Percentiles rank a stretch among this genome's conserved stretches.
phyloP scores from a whole-genome alignment of 2,797 vertebrate species.

The Phrynocephalus guinanensis region DNA sequence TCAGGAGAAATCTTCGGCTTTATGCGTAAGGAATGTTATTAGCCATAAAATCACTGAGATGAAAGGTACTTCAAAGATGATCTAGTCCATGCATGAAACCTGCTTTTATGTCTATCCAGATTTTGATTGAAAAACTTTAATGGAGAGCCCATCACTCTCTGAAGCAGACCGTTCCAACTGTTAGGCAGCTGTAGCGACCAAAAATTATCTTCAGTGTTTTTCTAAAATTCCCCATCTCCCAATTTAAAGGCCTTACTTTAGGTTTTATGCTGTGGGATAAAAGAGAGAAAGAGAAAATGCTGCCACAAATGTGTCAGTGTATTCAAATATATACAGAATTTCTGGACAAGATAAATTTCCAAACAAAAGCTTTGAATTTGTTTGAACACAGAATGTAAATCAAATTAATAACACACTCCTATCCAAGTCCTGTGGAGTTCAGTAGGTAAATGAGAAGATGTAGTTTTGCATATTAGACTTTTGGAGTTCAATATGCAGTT shows the following conservation, averaged over 20 bases:
- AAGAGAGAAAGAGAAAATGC: neutral
- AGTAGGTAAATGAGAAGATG: neutral
- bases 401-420: neutral
- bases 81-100: neutral
- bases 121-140: neutral
- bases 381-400: neutral
- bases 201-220: neutral
- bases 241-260: neutral
- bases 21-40: conserved; percentile 5
- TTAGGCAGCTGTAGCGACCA: too few relatives aligned
- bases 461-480: neutral
- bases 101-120: neutral
- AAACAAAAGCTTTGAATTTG: neutral
- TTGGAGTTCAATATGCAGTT: neutral
- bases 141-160: neutral
- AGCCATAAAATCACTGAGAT: neutral
- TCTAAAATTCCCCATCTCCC: neutral
- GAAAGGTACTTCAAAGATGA: neutral
- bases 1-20: conserved; percentile 19
- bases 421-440: neutral
- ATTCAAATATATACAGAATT: neutral
- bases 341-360: neutral
- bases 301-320: neutral
- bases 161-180: neutral
- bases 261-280: neutral